Base-by-base conservation (phyloP, 2,888 invertebrate species). In the Phalera bucephala region DNA sequence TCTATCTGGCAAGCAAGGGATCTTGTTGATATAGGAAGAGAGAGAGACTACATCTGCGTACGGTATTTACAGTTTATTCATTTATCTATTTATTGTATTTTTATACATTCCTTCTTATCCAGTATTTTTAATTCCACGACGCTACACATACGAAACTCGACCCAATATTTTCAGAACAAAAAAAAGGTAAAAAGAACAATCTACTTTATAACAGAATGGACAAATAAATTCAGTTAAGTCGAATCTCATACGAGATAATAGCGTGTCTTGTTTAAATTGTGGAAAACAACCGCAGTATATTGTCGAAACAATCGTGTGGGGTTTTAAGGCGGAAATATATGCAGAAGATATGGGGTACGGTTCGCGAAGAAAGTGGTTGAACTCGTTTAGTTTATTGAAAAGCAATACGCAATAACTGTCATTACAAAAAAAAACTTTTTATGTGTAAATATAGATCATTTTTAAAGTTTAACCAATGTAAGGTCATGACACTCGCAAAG, bases 141-240 rank as follows among this genome's bases (percentile, higher is more conserved):
- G 80, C 66, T 81, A 80, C 77, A 83, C 69, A 72, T 82, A 74
- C 74, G 57, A 70, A 72, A 72, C 64, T 59, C 62, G 56, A 54
- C 53, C 66, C 74, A 66, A 80, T 80, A 79, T 75, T 76, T 79
- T 70, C 55, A 52, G 39, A 58, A 58, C 52, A 61, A 62, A 68
- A 65, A 57, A 67, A 65, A 72, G n/a, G n/a, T 58, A 59, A 70
- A 64, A 60, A 67, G 62, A 64, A 48, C 52, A 37, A 32, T 52
- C 47, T 70, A 72, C 73, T 82, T 83, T 83, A 82, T 80, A 74
- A 76, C 71, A 72, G 78, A 76, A 80, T 76, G 79, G 70, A 72
- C 69, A 59, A 64, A 82, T 83, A 83, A 82, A 82, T 82, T 76
- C 68, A 64, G 68, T 78, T 74, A 75, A 79, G 64, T 62, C 71